A percentile compares a stretch with the other conserved stretches of the same genome.
Evolutionary conservation across 2,113 vertebrate species (phyloP).

Genomic region (Dermatemys mawii): DNA sequence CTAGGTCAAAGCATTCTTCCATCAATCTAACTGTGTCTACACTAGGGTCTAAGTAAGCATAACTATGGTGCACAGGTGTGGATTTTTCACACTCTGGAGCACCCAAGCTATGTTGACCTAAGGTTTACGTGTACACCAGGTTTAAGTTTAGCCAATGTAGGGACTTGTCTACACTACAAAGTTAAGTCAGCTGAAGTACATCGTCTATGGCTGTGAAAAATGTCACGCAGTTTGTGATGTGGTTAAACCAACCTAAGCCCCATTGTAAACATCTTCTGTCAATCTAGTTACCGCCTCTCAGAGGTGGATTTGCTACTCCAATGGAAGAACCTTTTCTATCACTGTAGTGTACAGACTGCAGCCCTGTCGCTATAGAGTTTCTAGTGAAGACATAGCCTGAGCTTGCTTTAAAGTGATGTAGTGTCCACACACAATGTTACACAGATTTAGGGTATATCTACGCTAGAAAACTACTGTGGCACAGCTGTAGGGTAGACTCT

Average conservation of each 20-base stretch:
- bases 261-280: neutral
- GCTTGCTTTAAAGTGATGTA: neutral
- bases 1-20: too few relatives aligned
- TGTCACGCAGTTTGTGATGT: neutral
- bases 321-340: neutral
- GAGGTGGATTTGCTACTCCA: neutral
- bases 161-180: too few relatives aligned
- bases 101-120: too few relatives aligned
- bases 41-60: too few relatives aligned
- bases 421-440: neutral
- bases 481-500: neutral
- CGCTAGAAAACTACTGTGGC: neutral
- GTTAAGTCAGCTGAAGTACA: too few relatives aligned
- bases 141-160: too few relatives aligned
- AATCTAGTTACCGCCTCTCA: neutral
- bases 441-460: neutral
- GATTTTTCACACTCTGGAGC: too few relatives aligned
- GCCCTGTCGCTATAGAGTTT: neutral
- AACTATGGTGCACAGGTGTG: too few relatives aligned
- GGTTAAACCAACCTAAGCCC: neutral
- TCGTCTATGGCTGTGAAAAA: neutral
- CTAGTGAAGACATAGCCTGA: neutral
- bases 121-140: too few relatives aligned
- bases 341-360: neutral
- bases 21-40: too few relatives aligned